These are phyloP conservation scores for Scomber scombrus DNA, from an alignment of 2,113 vertebrate species.

Conservation along the genomic window DNA sequence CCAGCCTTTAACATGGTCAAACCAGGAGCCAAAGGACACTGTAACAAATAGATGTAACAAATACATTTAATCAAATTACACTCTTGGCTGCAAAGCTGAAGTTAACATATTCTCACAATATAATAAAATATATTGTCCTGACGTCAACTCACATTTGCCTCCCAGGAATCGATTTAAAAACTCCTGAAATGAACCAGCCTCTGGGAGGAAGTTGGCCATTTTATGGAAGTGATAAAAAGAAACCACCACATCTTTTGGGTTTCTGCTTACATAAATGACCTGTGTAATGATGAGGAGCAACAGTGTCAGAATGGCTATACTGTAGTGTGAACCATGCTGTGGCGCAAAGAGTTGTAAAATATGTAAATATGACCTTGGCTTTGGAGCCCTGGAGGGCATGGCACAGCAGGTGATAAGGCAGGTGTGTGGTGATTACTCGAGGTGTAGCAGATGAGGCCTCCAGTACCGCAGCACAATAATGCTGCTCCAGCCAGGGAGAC, in stretches of 20 bases:
- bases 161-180: slow-evolving; percentile 86
- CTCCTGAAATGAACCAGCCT: slow-evolving; percentile 79
- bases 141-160: slow-evolving; percentile 81
- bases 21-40: slow-evolving; percentile 92
- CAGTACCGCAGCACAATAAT: slow-evolving; percentile 74
- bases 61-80: background rate
- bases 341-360: background rate
- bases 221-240: slow-evolving; percentile 91
- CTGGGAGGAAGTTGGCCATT: slow-evolving; percentile 89
- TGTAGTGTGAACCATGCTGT: background rate
- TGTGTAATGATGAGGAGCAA: slow-evolving; percentile 48
- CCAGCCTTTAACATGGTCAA: slow-evolving; percentile 90
- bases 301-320: background rate
- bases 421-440: slow-evolving; percentile 88
- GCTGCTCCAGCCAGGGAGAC: slow-evolving; percentile 91
- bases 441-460: slow-evolving; percentile 29
- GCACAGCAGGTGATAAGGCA: slow-evolving; percentile 83
- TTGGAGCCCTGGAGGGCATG: slow-evolving; percentile 81
- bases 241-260: slow-evolving; percentile 89
- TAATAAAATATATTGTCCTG: background rate
- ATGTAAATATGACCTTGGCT: slow-evolving; percentile 81
- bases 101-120: background rate
- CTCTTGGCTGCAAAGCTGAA: background rate
- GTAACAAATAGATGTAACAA: slow-evolving; percentile 20
- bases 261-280: slow-evolving; percentile 90